Base-by-base conservation (phyloP, 2,113 vertebrate genomes). In the Jacana jacana region DNA sequence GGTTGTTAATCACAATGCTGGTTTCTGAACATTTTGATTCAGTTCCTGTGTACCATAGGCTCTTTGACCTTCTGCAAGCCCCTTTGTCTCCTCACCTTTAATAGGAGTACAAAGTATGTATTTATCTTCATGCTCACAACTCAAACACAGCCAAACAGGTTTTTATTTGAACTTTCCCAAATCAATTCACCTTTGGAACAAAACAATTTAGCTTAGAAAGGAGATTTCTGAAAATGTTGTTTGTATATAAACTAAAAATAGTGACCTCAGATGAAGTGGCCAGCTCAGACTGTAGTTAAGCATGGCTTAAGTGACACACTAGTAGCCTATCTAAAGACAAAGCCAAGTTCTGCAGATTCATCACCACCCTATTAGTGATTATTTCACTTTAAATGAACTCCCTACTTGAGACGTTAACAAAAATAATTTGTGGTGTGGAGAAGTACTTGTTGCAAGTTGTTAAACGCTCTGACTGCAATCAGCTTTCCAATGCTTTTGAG, bases 121-220 rank as follows among this genome's bases (percentile, higher is more conserved):
- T 95, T 97, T 93, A 77, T 95, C 73, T 77, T 96, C 78, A 94
- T 12, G 19, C 49, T 60, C 48, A 61, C 35, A 96, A 95, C 44
- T 86, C 91, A 92, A 89, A 94, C 40, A 81, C 24, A 55, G 72
- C 33, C 86, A 66, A 94, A 84, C n/a, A 72, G 46, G 27, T 69
- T 92, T 95, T 92, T 91, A 96, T 93, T 89, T 93, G 88, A 96
- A 80, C 78, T 81, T 84, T 75, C 69, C 46, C 61, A 86, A 94
- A 95, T 81, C 85, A 76, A 81, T 93, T 94, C 88, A 93, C 91
- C 81, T 96, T 88, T 88, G 54, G 88, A 91, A 92, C 68, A 91
- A 63, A 92, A 89, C 81, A 79, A 69, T 76, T 89, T 49, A 77
- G 33, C 48, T 60, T 52, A 81, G 82, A 94, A 80, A 27, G 42